These are phyloP conservation scores for Nasua narica DNA, from an alignment of 2,797 vertebrate genomes.

Conservation along the genomic window DNA sequence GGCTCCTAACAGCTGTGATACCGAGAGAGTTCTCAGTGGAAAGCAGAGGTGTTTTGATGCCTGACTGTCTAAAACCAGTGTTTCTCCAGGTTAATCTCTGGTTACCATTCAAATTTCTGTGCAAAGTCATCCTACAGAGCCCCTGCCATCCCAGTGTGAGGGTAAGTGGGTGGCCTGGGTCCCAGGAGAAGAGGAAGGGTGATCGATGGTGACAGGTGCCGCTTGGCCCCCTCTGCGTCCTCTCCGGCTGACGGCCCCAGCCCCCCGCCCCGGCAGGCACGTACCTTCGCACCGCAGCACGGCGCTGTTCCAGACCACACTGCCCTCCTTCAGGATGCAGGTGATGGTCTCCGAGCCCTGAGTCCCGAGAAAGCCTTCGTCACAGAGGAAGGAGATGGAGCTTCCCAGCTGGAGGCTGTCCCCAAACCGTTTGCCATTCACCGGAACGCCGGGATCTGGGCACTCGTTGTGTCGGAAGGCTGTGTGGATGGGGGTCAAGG, in stretches of 20 bases:
- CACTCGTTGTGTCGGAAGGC: slow-evolving; percentile 98
- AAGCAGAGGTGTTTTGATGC: neutral
- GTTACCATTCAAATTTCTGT: neutral
- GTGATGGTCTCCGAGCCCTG: slow-evolving; percentile 96
- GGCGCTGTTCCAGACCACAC: slow-evolving; percentile 96
- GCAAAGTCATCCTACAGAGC: neutral
- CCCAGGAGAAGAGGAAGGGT: neutral
- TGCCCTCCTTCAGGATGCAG: slow-evolving; percentile 97
- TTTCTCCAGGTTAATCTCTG: slow-evolving; percentile 9
- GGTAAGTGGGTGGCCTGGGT: neutral
- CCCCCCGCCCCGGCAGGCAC: rapidly evolving
- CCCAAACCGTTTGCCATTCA: slow-evolving; percentile 96
- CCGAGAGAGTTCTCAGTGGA: neutral
- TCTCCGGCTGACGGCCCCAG: rapidly evolving
- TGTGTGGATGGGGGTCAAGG: slow-evolving; percentile 57
- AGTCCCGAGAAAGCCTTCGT: slow-evolving; percentile 96
- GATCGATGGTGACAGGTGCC: neutral
- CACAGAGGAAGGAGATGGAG: slow-evolving; percentile 97
- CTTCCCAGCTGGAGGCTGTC: slow-evolving; percentile 97
- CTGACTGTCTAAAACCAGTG: neutral
- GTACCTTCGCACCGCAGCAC: slow-evolving; percentile 97
- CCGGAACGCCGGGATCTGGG: slow-evolving; percentile 95
- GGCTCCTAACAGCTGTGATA: neutral
- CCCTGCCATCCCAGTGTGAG: neutral
- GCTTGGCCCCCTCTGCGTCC: rapidly evolving